A percentile compares a stretch with the other conserved stretches of the same genome.
These are phyloP conservation scores for Chorisops tibialis DNA, from an alignment of 2,888 invertebrate genomes.

Conservation along the genomic window DNA sequence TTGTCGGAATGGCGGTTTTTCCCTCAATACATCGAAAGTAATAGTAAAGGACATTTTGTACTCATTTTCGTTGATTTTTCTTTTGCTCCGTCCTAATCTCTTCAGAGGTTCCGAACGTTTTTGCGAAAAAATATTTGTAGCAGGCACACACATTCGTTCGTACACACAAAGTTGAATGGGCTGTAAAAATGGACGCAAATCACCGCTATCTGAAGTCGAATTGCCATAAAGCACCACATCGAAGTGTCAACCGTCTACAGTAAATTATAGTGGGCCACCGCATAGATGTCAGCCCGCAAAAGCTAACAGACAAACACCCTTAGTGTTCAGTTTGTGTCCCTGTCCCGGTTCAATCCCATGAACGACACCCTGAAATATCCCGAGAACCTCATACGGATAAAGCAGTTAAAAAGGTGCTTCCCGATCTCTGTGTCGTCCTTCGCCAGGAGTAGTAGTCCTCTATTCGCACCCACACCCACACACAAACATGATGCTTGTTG, in stretches of 20 bases:
- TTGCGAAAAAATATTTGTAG: neutral
- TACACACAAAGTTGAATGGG: slow-evolving; percentile 12
- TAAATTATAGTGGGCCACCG: slow-evolving; percentile 30
- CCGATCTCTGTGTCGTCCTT: neutral
- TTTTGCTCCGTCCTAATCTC: neutral
- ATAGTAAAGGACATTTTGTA: neutral
- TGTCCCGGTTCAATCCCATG: neutral
- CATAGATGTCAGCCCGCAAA: neutral
- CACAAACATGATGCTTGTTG: too few relatives aligned
- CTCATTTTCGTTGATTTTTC: neutral
- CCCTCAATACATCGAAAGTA: neutral
- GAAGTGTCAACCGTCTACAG: slow-evolving; percentile 32
- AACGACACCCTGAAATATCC: neutral
- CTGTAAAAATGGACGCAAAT: slow-evolving; percentile 34
- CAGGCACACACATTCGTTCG: slow-evolving; percentile 30
- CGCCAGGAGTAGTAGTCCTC: too few relatives aligned
- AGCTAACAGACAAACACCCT: neutral
- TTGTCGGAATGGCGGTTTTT: neutral
- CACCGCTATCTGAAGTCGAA: slow-evolving; percentile 33
- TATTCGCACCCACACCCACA: too few relatives aligned
- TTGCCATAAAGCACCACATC: slow-evolving; percentile 35
- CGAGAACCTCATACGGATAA: slow-evolving; percentile 4
- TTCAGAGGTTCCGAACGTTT: neutral
- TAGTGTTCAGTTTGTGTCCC: neutral
- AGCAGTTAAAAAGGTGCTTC: slow-evolving; percentile 7